Percentiles rank a stretch among this genome's conserved stretches.
These are phyloP conservation scores for Grapholita molesta DNA, from an alignment of 1,140 invertebrate species.

Conservation along the genomic window DNA sequence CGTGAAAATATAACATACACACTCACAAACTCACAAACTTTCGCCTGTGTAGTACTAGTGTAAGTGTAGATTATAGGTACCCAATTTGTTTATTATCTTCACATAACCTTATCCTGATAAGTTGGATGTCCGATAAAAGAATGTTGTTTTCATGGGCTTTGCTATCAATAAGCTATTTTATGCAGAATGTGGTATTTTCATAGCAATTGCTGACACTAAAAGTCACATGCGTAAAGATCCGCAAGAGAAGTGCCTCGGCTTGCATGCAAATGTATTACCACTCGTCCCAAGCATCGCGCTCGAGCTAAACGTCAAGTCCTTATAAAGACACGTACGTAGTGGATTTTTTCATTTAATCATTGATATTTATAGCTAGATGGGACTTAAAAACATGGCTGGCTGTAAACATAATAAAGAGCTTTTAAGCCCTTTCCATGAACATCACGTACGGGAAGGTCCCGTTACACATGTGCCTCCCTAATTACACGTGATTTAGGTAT, in stretches of 20 bases:
- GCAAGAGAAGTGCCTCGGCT: not conserved
- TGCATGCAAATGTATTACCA: conserved; percentile 7
- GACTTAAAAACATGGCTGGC: conserved; percentile 26
- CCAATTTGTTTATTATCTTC: no score
- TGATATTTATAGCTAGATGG: conserved; percentile 27
- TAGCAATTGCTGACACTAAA: not conserved
- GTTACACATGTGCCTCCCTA: conserved; percentile 33
- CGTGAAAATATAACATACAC: no score
- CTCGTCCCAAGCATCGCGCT: not conserved
- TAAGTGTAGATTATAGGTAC: no score
- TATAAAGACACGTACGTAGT: conserved; percentile 6
- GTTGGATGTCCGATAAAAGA: no score
- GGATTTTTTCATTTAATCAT: not conserved
- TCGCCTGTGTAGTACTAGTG: no score
- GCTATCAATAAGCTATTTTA: not conserved
- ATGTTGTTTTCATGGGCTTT: no score
- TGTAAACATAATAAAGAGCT: conserved; percentile 44
- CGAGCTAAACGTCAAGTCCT: not conserved
- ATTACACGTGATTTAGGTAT: conserved; percentile 63
- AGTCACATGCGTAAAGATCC: not conserved
- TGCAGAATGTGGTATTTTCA: not conserved
- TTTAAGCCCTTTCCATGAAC: conserved; percentile 47
- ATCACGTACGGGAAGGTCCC: conserved; percentile 45
- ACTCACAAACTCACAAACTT: no score
- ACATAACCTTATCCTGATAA: no score